These are phyloP conservation scores for Tarsius wallacei DNA, from an alignment of 2,797 vertebrate species.

Conservation along the genomic window DNA sequence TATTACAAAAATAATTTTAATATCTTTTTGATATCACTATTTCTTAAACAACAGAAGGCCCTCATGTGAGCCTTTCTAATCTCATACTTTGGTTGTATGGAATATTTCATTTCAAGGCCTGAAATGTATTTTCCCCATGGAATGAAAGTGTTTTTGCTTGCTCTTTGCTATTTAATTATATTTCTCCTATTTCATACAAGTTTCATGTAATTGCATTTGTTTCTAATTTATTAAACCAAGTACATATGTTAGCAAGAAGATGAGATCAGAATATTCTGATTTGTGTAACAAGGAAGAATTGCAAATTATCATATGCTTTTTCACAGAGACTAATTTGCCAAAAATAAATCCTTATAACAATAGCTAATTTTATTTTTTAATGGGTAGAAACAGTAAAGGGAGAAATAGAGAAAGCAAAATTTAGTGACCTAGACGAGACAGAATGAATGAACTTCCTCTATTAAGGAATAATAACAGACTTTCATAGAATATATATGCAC, in stretches of 20 bases:
- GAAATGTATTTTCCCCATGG: slow-evolving; percentile 39
- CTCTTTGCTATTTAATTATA: slow-evolving; percentile 34
- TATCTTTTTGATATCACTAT: background rate
- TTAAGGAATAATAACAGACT: slow-evolving; percentile 45
- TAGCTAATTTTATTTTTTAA: slow-evolving; percentile 47
- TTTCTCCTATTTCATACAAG: background rate
- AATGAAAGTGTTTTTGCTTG: slow-evolving; percentile 34
- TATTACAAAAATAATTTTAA: slow-evolving; percentile 49
- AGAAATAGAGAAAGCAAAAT: background rate
- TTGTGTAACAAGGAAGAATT: slow-evolving; percentile 44
- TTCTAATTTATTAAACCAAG: slow-evolving; percentile 22
- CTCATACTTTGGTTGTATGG: background rate
- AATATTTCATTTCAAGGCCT: slow-evolving; percentile 63
- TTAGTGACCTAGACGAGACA: background rate
- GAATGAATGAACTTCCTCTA: slow-evolving; percentile 1
- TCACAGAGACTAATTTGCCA: slow-evolving; percentile 27
- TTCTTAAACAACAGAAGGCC: background rate
- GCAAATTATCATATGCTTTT: background rate
- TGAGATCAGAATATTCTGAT: slow-evolving; percentile 3
- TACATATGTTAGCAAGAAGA: background rate
- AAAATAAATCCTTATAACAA: background rate
- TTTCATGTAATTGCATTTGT: slow-evolving; percentile 14
- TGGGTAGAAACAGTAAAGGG: slow-evolving; percentile 1
- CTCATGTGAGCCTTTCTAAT: background rate
- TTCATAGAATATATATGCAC: background rate